A percentile compares a stretch with the other conserved stretches of the same genome.
phyloP scores from a whole-genome alignment of 2,888 invertebrate species.

The Oscheius onirici region DNA sequence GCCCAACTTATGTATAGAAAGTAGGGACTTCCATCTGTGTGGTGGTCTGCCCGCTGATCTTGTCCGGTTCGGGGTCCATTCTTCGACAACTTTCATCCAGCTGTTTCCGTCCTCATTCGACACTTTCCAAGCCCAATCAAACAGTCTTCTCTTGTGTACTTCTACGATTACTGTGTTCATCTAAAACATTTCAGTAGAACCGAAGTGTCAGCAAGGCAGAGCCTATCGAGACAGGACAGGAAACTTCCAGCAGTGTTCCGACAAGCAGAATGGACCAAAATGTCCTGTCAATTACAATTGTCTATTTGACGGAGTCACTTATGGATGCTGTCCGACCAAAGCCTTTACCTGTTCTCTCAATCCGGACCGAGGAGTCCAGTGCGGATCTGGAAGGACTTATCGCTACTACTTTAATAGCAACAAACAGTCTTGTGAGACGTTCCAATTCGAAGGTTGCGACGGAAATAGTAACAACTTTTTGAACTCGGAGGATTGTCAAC shows the following conservation, averaged over 20 bases:
- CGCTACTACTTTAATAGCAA: constrained; percentile 66
- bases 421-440: constrained; percentile 65
- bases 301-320: constrained; percentile 59
- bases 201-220: constrained; percentile 65
- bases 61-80: no score
- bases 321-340: constrained; percentile 65
- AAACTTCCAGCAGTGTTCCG: constrained; percentile 61
- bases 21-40: no score
- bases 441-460: constrained; percentile 69
- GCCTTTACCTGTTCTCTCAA: constrained; percentile 67
- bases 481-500: constrained; percentile 61
- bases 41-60: no score
- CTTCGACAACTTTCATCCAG: no score
- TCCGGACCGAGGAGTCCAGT: constrained; percentile 64
- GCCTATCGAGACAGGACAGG: constrained; percentile 64
- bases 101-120: no score
- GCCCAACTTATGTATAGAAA: no score
- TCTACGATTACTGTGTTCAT: no score
- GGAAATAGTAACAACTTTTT: constrained; percentile 67
- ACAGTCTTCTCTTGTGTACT: no score
- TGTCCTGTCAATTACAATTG: constrained; percentile 68
- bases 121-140: no score
- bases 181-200: constrained; percentile 66
- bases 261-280: constrained; percentile 53
- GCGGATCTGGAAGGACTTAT: constrained; percentile 61